A percentile compares a stretch with the other conserved stretches of the same genome.
These are phyloP conservation scores for Columba janthina DNA, from an alignment of 2,113 vertebrate genomes.

Conservation along the genomic window DNA sequence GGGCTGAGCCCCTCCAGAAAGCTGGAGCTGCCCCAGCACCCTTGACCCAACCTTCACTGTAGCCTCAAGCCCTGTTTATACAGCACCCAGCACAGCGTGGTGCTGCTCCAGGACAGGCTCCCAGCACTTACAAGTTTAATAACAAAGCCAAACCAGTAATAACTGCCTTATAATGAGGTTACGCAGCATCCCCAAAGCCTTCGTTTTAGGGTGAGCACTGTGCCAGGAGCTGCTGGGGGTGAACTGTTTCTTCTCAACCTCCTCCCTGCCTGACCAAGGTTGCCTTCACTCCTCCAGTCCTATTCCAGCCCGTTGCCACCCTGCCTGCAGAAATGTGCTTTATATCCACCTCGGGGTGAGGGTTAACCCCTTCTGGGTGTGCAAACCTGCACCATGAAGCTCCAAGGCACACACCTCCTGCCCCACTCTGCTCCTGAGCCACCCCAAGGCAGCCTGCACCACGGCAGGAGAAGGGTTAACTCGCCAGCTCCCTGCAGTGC, in stretches of 20 bases:
- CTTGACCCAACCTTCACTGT: conserved; percentile 14
- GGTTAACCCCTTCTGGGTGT: background rate
- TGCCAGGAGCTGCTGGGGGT: background rate
- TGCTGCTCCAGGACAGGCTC: background rate
- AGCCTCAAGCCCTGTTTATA: background rate
- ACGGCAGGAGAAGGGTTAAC: background rate
- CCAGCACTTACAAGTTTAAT: background rate
- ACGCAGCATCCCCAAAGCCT: background rate
- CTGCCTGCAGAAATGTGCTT: background rate
- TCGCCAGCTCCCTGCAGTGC: background rate
- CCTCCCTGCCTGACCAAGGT: fast-evolving
- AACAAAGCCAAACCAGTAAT: conserved; percentile 29
- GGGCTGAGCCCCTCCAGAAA: background rate
- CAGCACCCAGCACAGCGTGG: background rate
- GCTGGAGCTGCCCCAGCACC: background rate
- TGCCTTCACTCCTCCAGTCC: background rate
- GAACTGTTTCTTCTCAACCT: background rate
- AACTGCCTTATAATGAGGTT: conserved; percentile 1
- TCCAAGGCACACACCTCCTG: background rate
- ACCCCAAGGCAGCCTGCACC: background rate
- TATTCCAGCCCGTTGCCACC: background rate
- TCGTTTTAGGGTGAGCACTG: background rate
- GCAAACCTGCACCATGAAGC: background rate
- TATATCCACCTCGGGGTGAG: background rate
- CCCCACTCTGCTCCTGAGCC: background rate